Conservation (phyloP, 2,888 invertebrate species). For the Rhagonycha lutea region DNA sequence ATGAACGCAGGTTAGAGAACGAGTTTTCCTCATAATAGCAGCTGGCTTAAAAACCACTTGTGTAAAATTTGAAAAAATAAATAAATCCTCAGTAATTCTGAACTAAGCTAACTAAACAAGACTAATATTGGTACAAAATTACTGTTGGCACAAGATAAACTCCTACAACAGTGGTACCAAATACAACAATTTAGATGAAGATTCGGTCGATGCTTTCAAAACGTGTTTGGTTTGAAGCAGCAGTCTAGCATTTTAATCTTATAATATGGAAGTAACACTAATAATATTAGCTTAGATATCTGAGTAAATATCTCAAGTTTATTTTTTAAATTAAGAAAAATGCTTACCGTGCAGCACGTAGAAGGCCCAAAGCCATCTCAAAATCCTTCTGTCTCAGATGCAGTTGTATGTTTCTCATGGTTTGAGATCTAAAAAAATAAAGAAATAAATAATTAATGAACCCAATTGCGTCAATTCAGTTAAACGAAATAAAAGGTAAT, state of each 20-base stretch:
- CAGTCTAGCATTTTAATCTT: neutral
- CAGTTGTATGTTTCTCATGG: conserved; percentile 85
- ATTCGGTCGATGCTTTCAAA: neutral
- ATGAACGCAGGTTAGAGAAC: too few species aligned
- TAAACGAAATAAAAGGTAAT: conserved; percentile 2
- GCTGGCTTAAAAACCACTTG: too few species aligned
- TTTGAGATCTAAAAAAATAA: conserved; percentile 71
- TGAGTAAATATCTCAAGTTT: neutral
- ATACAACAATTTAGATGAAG: neutral
- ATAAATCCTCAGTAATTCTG: neutral
- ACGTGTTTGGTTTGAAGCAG: neutral
- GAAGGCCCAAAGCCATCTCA: conserved; percentile 78
- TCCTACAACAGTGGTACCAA: neutral
- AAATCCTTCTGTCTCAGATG: conserved; percentile 72
- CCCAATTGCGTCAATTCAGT: neutral
- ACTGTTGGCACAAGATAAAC: neutral
- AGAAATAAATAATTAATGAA: neutral
- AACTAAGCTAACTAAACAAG: neutral
- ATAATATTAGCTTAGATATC: neutral
- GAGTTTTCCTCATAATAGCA: too few species aligned
- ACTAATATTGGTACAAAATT: too few species aligned
- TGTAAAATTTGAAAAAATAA: neutral
- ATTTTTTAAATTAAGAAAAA: conserved; percentile 10
- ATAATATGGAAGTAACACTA: neutral
- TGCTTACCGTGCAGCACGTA: conserved; percentile 75